A percentile compares a stretch with the other conserved stretches of the same genome.
Evolutionary conservation across 2,888 invertebrate species (phyloP).

Genomic region (Erebia epiphron): DNA sequence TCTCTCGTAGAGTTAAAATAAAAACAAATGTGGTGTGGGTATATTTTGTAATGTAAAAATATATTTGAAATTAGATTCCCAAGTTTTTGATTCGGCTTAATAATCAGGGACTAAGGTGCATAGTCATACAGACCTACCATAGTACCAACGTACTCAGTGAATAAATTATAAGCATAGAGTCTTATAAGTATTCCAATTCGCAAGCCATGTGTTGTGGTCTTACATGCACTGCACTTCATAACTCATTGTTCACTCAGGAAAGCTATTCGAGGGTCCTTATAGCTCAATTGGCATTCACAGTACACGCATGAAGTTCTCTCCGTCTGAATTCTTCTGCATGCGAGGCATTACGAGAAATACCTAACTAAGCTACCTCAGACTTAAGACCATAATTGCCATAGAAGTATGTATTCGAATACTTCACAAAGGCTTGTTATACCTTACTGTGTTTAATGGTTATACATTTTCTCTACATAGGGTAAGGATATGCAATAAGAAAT

Average conservation of each 20-base stretch:
- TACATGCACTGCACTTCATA: slow-evolving; percentile 60
- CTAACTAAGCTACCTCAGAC: slow-evolving; percentile 23
- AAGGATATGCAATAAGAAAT: not conserved
- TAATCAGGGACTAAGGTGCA: not conserved
- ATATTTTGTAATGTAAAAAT: too few species aligned
- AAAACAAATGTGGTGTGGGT: too few species aligned
- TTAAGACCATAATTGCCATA: slow-evolving; percentile 29
- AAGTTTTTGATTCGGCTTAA: not conserved
- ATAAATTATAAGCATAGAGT: not conserved
- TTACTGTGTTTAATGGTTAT: not conserved
- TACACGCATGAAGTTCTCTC: slow-evolving; percentile 59
- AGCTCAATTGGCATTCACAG: slow-evolving; percentile 71
- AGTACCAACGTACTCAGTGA: not conserved
- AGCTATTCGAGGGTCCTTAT: slow-evolving; percentile 63
- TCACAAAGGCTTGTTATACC: not conserved
- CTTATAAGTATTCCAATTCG: not conserved
- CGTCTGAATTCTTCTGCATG: slow-evolving; percentile 44
- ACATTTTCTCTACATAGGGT: not conserved
- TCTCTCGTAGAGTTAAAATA: too few species aligned
- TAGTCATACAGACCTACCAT: not conserved
- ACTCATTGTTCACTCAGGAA: slow-evolving; percentile 72
- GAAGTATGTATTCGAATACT: slow-evolving; percentile 18
- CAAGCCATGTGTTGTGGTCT: slow-evolving; percentile 50
- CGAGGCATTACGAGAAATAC: slow-evolving; percentile 31
- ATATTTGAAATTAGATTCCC: not conserved